These are phyloP conservation scores for Lytechinus variegatus DNA, from an alignment of 35 echinoderm and acorn worm genomes.

Conservation along the genomic window DNA sequence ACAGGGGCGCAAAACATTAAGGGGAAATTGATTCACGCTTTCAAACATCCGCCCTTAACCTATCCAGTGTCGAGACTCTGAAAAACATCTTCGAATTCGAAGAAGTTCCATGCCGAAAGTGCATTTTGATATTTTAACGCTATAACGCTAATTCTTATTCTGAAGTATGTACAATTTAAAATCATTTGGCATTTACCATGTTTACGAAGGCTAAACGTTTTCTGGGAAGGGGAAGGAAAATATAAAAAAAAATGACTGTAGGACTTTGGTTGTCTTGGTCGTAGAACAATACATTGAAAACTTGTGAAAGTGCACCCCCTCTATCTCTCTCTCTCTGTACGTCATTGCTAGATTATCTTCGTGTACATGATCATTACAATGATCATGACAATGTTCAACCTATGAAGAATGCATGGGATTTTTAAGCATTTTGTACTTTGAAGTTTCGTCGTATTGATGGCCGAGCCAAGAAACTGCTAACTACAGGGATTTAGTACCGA, in stretches of 20 bases:
- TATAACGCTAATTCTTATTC: too few relatives aligned
- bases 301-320: too few relatives aligned
- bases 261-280: not conserved
- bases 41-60: not conserved
- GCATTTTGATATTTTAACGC: too few relatives aligned
- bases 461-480: not conserved
- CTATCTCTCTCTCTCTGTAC: too few relatives aligned
- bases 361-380: too few relatives aligned
- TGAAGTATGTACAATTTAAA: too few relatives aligned
- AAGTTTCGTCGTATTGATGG: not conserved
- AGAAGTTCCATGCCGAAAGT: too few relatives aligned
- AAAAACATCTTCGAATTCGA: too few relatives aligned
- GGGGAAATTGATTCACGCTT: slow-evolving; percentile 9
- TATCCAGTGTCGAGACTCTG: not conserved
- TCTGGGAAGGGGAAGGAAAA: not conserved
- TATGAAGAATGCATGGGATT: not conserved
- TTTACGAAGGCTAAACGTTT: not conserved
- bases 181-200: not conserved
- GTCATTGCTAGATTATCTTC: too few relatives aligned
- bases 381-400: too few relatives aligned
- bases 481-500: not conserved
- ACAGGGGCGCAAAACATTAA: not conserved
- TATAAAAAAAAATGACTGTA: not conserved
- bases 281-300: too few relatives aligned
- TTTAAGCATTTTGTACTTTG: not conserved